A percentile compares a stretch with the other conserved stretches of the same genome.
phyloP scores from a whole-genome alignment of 2,888 invertebrate genomes.

The Ceriagrion tenellum region DNA sequence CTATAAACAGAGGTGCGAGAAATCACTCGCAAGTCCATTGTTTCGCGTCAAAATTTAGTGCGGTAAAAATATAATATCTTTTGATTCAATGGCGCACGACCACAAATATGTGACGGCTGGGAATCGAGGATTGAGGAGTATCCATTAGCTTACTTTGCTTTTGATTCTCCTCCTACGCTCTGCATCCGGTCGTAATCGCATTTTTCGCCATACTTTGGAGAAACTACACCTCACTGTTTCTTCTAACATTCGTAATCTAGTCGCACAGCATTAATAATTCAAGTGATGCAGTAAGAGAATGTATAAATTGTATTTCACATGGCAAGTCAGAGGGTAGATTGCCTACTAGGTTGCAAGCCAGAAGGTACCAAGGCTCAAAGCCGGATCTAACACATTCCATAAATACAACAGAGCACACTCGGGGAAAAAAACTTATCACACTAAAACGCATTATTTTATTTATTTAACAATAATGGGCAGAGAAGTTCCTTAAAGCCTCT shows the following conservation, averaged over 20 bases:
- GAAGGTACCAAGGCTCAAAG: background rate
- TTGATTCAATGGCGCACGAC: too few relatives aligned
- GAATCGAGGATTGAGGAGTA: background rate
- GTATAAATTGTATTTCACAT: background rate
- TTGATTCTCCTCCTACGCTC: background rate
- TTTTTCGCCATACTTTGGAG: background rate
- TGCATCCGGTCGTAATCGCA: background rate
- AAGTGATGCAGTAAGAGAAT: background rate
- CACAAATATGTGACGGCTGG: too few relatives aligned
- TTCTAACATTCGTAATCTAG: background rate
- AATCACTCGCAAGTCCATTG: too few relatives aligned
- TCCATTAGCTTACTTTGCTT: background rate
- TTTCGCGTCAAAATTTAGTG: too few relatives aligned
- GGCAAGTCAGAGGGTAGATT: background rate
- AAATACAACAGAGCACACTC: background rate
- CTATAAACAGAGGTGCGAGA: too few relatives aligned
- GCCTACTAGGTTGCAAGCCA: background rate
- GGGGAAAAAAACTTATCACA: too few relatives aligned
- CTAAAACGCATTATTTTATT: too few relatives aligned
- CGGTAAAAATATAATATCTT: too few relatives aligned
- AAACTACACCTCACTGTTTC: background rate
- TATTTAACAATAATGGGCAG: too few relatives aligned
- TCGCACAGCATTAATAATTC: background rate
- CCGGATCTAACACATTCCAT: background rate
- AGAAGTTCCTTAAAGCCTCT: too few relatives aligned